Evolutionary conservation across 2,888 invertebrate species (phyloP).

Genomic region (Andrena bicolor): DNA sequence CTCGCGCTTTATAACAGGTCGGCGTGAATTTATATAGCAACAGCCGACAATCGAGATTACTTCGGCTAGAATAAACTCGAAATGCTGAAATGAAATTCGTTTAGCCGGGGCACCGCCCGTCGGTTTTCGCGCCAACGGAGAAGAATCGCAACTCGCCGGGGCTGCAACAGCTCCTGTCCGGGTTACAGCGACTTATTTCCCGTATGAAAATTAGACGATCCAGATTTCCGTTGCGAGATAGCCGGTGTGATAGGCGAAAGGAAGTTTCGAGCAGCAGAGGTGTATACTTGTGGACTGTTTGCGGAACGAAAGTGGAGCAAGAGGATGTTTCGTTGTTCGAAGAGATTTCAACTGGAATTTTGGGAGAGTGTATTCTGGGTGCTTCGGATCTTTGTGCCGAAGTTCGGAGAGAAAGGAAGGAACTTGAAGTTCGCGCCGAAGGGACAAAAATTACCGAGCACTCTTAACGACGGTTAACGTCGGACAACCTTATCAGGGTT

Average conservation of each 20-base stretch:
- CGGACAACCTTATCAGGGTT: conserved; percentile 28
- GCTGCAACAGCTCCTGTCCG: neutral
- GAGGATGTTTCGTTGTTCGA: no score
- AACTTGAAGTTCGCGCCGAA: neutral
- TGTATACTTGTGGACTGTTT: neutral
- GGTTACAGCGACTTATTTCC: neutral
- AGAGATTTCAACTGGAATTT: no score
- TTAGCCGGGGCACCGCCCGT: neutral
- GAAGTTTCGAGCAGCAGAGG: neutral
- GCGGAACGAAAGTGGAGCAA: neutral
- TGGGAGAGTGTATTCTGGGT: no score
- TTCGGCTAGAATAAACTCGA: conserved; percentile 15
- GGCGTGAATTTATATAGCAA: conserved; percentile 9
- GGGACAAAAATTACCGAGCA: conserved; percentile 6
- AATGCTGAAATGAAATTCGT: conserved; percentile 15
- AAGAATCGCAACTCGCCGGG: neutral
- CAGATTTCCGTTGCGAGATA: neutral
- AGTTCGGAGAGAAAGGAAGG: neutral
- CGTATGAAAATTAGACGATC: conserved; percentile 1
- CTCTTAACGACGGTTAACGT: conserved; percentile 13
- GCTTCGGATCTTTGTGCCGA: neutral
- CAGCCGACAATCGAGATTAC: conserved; percentile 18
- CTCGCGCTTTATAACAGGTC: neutral
- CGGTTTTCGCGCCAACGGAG: conserved; percentile 3
- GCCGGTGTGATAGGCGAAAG: neutral